Conservation (phyloP, 1,140 invertebrate genomes). For the Dendroctonus ponderosae region DNA sequence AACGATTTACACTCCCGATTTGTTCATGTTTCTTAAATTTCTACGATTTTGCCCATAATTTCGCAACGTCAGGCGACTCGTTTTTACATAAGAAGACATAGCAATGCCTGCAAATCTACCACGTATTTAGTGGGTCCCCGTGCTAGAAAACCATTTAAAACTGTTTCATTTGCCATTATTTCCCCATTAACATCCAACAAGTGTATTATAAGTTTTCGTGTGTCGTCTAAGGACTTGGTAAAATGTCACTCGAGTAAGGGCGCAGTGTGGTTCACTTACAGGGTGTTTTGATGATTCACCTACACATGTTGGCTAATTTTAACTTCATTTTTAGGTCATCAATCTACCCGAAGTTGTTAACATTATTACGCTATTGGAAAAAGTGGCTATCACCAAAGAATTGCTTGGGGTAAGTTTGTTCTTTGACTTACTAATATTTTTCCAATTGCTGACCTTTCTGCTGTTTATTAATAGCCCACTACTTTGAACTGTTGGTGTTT, state of each 20-base stretch:
- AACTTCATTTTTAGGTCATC: conserved; percentile 73
- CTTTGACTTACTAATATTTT: no score
- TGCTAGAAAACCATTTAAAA: conserved; percentile 11
- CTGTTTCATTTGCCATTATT: conserved; percentile 5
- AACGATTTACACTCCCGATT: conserved; percentile 10
- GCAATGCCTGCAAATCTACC: conserved; percentile 28
- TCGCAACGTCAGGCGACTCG: conserved; percentile 39
- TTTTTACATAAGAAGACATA: conserved; percentile 41
- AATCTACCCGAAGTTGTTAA: conserved; percentile 90
- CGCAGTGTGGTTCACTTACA: conserved; percentile 31
- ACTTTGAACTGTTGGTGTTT: no score
- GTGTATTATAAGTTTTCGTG: conserved; percentile 19
- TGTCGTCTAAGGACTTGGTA: neutral
- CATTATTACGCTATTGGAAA: conserved; percentile 89
- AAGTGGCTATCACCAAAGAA: conserved; percentile 90
- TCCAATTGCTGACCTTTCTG: no score
- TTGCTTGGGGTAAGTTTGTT: conserved; percentile 76
- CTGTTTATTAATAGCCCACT: no score
- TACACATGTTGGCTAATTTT: conserved; percentile 25
- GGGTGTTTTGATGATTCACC: conserved; percentile 23
- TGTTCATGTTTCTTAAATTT: conserved; percentile 14
- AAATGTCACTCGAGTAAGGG: conserved; percentile 25
- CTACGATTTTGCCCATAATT: conserved; percentile 28
- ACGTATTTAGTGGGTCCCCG: conserved; percentile 23
- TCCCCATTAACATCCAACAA: conserved; percentile 19